Conservation (phyloP, 1,140 invertebrate genomes). For the Diachasmimorpha longicaudata region DNA sequence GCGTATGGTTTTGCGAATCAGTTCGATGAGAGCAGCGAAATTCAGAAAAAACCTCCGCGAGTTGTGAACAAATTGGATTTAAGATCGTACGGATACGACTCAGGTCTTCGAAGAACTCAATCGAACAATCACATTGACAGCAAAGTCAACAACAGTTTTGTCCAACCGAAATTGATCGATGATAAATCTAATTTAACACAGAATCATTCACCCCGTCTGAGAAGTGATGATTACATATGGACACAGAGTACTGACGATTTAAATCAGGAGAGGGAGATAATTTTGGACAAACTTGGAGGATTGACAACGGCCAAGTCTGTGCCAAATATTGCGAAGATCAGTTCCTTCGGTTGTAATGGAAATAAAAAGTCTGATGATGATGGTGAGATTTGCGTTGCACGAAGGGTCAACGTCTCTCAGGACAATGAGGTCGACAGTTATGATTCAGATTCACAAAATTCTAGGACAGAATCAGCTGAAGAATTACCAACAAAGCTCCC, state of each 20-base stretch:
- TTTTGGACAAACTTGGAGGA: constrained; percentile 25
- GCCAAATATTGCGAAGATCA: constrained; percentile 46
- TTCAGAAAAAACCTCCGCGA: constrained; percentile 30
- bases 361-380: constrained; percentile 26
- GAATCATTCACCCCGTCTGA: neutral
- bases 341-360: neutral
- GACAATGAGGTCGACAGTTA: neutral
- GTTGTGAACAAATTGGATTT: constrained; percentile 52
- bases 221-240: constrained; percentile 23
- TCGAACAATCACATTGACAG: constrained; percentile 49
- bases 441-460: constrained; percentile 20
- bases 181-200: constrained; percentile 29
- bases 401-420: neutral
- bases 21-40: constrained; percentile 29
- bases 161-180: constrained; percentile 36
- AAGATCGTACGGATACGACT: constrained; percentile 48
- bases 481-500: neutral
- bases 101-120: constrained; percentile 45
- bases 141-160: constrained; percentile 24
- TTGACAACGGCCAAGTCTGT: constrained; percentile 52
- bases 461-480: constrained; percentile 10
- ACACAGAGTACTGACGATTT: constrained; percentile 30
- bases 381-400: neutral
- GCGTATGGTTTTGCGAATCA: constrained; percentile 53
- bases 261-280: constrained; percentile 14